Evolutionary conservation across 2,797 vertebrate species (phyloP).

Genomic region (Phoxinus dragarum): DNA sequence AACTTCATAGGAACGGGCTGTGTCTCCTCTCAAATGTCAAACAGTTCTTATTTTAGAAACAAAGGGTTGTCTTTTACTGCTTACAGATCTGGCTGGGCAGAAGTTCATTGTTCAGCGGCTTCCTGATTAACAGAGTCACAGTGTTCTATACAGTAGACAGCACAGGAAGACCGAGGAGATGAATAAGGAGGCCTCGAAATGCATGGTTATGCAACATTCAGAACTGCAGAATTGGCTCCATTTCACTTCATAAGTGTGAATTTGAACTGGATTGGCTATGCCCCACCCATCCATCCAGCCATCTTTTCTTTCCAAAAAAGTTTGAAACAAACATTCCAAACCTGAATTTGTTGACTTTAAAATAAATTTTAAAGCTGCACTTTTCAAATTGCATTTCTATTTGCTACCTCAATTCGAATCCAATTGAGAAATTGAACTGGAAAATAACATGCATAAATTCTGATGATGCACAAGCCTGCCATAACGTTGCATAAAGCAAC

Average conservation of each 20-base stretch:
- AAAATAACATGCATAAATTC: background rate
- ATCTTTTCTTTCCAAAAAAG: background rate
- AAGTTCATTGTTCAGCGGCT: constrained; percentile 74
- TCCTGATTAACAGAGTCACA: constrained; percentile 69
- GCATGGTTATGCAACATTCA: constrained; percentile 3
- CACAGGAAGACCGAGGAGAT: constrained; percentile 47
- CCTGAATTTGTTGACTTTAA: background rate
- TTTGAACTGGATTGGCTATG: background rate
- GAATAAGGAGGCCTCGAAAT: background rate
- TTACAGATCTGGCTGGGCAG: constrained; percentile 72
- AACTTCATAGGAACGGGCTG: constrained; percentile 73
- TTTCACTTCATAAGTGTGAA: background rate
- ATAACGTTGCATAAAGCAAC: constrained; percentile 35
- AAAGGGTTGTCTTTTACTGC: constrained; percentile 73
- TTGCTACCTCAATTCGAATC: background rate
- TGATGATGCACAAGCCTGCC: background rate
- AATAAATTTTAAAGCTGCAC: background rate
- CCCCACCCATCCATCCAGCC: background rate
- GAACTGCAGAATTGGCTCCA: background rate
- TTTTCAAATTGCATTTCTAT: background rate
- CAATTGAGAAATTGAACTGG: background rate
- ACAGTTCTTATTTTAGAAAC: constrained; percentile 76
- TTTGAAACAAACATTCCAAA: background rate
- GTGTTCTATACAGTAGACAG: constrained; percentile 48
- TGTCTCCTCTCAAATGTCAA: constrained; percentile 77